Evolutionary conservation across 92 coral and sea anemone species (phyloP), one percentile per base, ranked within the genome.

Genomic region (Parazoanthus swiftii): DNA sequence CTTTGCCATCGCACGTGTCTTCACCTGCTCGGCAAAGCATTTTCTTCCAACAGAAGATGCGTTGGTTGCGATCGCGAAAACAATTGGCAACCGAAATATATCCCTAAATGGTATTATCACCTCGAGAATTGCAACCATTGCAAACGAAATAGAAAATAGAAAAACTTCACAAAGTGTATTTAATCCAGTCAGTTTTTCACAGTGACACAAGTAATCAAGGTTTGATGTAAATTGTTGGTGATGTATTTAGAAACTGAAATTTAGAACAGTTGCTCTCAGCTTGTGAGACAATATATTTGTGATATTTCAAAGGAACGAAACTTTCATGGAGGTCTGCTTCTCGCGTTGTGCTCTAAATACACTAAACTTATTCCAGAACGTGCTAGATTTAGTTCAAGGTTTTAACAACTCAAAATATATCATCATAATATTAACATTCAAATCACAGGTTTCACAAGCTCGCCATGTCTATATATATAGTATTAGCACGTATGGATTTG

Each of bases 31-130:
- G 90, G 90, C 0, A 65, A 88, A 79, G 66, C 81, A 8, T 88
- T 78, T 84, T 77, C 85, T 9, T 77, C 85, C 29, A 50, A 84
- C 43, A 78, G 81, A 68, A 42, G 85, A 26, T 88, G 90, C 80
- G 67, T 85, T 14, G 73, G 90, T 42, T 88, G 90, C 86, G 77
- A 48, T 3, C 59, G 4, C 29, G 79, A 70, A 50, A 68, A 29
- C 5, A 58, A 80, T 26, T 88, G 90, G 90, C 67, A 48, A 25
- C 74, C 39, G 50, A 70, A 4, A 16, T 70, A 88, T 9, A n/a
- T 76, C 48, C 91, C 91, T 26, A 81, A 66, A 8, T 83, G 91
- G 91, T 89, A 89, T 65, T 89, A 82, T 75, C 91, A 89, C 65
- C 71, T 14, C 67, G 20, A 63, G 70, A 63, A 63, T 16, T 89